Evolutionary conservation across 2,888 invertebrate genomes (phyloP).

Genomic region (Apeira syringaria): DNA sequence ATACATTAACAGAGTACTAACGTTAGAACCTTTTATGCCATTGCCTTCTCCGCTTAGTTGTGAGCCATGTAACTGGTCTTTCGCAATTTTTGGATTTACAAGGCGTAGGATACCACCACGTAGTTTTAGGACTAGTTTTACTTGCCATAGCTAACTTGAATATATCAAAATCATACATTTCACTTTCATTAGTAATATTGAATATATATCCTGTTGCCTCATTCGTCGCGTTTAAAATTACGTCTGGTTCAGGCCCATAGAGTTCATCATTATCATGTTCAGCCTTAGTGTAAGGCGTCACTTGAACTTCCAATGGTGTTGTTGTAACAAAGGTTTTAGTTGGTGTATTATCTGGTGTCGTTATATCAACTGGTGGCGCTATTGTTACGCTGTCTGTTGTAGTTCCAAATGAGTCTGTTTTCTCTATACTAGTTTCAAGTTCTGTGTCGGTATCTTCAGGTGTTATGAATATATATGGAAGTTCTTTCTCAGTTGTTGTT

Average conservation of each 20-base stretch:
- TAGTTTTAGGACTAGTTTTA: not conserved
- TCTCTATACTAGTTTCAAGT: slow-evolving; percentile 12
- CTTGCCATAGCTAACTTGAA: not conserved
- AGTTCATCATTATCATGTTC: too few species aligned
- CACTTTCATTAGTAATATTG: too few species aligned
- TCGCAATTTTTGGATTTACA: slow-evolving; percentile 36
- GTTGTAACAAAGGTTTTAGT: too few species aligned
- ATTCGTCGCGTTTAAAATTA: too few species aligned
- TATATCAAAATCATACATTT: too few species aligned
- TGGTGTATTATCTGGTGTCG: too few species aligned
- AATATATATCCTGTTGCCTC: too few species aligned
- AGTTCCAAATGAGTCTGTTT: not conserved
- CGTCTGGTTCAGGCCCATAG: too few species aligned
- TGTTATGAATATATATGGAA: not conserved
- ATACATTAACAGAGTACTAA: slow-evolving; percentile 7
- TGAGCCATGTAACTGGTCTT: slow-evolving; percentile 39
- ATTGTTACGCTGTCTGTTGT: not conserved
- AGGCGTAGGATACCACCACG: slow-evolving; percentile 30
- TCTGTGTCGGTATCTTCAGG: not conserved
- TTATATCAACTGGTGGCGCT: not conserved
- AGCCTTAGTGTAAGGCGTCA: too few species aligned
- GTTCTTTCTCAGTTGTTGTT: slow-evolving; percentile 18
- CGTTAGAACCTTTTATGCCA: slow-evolving; percentile 14
- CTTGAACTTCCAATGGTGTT: too few species aligned
- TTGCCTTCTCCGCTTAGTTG: slow-evolving; percentile 16